Evolutionary conservation across 2,888 invertebrate species (phyloP).

Genomic region (Ichneumoninae sp.): DNA sequence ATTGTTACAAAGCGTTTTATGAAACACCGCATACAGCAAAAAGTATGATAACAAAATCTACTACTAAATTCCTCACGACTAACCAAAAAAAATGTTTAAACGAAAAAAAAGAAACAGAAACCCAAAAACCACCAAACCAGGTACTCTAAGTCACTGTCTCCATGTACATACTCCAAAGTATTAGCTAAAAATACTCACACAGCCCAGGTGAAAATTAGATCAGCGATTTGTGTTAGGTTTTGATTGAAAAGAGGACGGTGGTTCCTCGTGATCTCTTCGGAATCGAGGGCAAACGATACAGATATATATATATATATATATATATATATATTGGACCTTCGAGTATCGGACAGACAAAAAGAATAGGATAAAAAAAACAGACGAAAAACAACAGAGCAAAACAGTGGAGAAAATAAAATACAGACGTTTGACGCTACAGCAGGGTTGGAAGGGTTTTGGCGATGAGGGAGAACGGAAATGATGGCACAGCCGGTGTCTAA

Average conservation of each 20-base stretch:
- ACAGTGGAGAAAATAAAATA: constrained; percentile 39
- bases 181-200: not conserved
- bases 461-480: constrained; percentile 35
- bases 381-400: constrained; percentile 18
- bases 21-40: no score
- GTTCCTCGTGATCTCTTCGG: not conserved
- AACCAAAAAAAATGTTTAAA: not conserved
- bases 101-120: not conserved
- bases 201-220: constrained; percentile 46
- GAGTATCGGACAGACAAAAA: constrained; percentile 28
- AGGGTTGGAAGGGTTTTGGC: constrained; percentile 30
- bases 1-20: no score
- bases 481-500: constrained; percentile 63
- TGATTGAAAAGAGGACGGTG: constrained; percentile 58
- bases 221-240: constrained; percentile 54
- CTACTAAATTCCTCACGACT: no score
- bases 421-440: constrained; percentile 36
- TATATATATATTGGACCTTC: not conserved
- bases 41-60: no score
- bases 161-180: not conserved
- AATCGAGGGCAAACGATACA: constrained; percentile 29
- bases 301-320: not conserved
- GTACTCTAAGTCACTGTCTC: not conserved
- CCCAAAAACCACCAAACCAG: not conserved
- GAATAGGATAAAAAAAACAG: constrained; percentile 6